Percentiles rank a stretch among this genome's conserved stretches.
Evolutionary conservation across 2,113 vertebrate genomes (phyloP).

Genomic region (Sisor rabdophorus): DNA sequence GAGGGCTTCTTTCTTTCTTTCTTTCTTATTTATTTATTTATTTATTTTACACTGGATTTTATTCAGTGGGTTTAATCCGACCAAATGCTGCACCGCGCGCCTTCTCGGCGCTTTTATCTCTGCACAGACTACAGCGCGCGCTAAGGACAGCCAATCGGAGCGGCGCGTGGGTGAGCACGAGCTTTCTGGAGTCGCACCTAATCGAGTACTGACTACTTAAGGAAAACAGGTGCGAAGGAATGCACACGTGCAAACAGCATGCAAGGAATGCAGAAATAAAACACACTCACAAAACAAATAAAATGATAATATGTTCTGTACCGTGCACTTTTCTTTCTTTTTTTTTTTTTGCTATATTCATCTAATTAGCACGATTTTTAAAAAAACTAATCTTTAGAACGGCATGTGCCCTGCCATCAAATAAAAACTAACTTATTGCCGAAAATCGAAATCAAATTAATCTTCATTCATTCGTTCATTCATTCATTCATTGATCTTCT

Average conservation of each 20-base stretch:
- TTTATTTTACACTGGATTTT: not conserved
- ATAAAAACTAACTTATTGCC: too few species aligned
- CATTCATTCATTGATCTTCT: too few species aligned
- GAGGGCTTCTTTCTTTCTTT: not conserved
- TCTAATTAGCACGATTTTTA: too few species aligned
- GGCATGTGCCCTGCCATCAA: too few species aligned
- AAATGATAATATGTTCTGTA: too few species aligned
- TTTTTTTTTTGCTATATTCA: too few species aligned
- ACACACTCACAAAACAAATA: too few species aligned
- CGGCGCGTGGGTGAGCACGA: constrained; percentile 23
- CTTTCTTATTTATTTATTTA: too few species aligned
- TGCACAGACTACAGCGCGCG: constrained; percentile 18
- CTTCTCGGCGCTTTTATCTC: constrained; percentile 38
- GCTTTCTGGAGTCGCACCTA: not conserved
- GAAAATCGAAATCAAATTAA: too few species aligned
- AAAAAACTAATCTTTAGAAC: too few species aligned
- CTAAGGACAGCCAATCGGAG: constrained; percentile 36
- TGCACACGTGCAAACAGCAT: not conserved
- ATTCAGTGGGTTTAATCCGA: not conserved
- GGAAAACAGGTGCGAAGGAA: not conserved
- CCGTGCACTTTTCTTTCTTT: too few species aligned
- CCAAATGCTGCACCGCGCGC: constrained; percentile 2
- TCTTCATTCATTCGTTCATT: too few species aligned
- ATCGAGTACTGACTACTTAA: not conserved
- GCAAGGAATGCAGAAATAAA: not conserved